phyloP scores from a whole-genome alignment of 2,113 vertebrate genomes.

The Nyctibius bracteatus region DNA sequence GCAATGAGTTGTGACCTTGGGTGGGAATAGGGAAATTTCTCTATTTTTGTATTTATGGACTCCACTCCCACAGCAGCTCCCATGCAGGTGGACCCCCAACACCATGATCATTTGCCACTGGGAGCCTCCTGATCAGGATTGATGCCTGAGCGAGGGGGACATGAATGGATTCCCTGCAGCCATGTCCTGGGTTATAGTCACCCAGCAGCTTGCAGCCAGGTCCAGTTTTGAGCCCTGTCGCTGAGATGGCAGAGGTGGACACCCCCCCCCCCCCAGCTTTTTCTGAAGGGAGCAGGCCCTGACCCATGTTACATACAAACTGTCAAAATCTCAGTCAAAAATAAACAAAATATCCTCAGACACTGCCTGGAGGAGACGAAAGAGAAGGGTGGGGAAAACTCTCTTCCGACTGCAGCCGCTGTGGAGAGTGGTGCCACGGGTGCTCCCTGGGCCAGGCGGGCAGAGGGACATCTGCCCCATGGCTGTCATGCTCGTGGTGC shows the following conservation, averaged over 20 bases:
- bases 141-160: background rate
- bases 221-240: rapidly evolving
- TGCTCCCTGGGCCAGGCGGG: background rate
- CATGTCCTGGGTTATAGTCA: background rate
- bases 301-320: background rate
- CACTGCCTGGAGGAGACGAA: background rate
- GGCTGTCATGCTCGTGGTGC: background rate
- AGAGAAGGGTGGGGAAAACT: background rate
- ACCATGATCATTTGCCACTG: rapidly evolving
- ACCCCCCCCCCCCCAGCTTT: background rate
- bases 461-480: background rate
- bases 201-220: rapidly evolving
- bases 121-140: background rate
- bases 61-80: background rate
- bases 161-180: background rate
- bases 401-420: background rate
- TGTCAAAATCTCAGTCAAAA: background rate
- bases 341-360: background rate
- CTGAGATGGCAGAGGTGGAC: background rate
- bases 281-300: background rate
- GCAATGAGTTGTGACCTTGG: background rate
- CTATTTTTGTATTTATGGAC: background rate
- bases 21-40: background rate
- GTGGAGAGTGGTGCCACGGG: background rate
- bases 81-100: background rate